These are phyloP conservation scores for Cyphomyrus plagiostoma DNA, from an alignment of 2,113 vertebrate species.

Conservation along the genomic window DNA sequence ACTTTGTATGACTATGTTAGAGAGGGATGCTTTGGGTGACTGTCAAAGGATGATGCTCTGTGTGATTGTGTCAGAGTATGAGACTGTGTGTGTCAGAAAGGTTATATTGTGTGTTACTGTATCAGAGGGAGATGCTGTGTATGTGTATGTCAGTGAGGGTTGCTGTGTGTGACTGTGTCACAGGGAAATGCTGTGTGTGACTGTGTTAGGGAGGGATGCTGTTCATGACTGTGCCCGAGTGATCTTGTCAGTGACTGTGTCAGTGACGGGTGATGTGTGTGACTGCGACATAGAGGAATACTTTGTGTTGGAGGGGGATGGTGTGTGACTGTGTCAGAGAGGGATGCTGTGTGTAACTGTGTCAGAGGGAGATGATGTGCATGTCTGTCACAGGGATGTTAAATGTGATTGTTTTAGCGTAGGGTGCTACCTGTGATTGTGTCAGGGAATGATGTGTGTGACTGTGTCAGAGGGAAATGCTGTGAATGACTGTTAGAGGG, in stretches of 20 bases:
- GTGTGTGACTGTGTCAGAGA: not conserved
- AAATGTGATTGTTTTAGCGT: too few species aligned
- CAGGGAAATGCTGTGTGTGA: not conserved
- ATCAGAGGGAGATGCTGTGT: not conserved
- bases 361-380: not conserved
- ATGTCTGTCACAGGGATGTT: not conserved
- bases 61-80: not conserved
- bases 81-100: not conserved
- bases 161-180: not conserved
- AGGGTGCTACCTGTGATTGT: too few species aligned
- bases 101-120: not conserved
- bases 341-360: not conserved
- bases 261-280: not conserved
- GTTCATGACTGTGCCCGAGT: not conserved
- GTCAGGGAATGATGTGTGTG: too few species aligned
- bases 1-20: not conserved
- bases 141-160: not conserved
- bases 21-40: not conserved
- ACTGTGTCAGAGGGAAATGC: too few species aligned
- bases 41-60: not conserved
- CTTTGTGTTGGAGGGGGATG: not conserved
- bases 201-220: not conserved
- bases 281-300: not conserved
- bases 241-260: not conserved
- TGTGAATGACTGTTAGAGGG: too few species aligned